phyloP scores from a whole-genome alignment of 2,888 invertebrate species.

The Dusona sp. region DNA sequence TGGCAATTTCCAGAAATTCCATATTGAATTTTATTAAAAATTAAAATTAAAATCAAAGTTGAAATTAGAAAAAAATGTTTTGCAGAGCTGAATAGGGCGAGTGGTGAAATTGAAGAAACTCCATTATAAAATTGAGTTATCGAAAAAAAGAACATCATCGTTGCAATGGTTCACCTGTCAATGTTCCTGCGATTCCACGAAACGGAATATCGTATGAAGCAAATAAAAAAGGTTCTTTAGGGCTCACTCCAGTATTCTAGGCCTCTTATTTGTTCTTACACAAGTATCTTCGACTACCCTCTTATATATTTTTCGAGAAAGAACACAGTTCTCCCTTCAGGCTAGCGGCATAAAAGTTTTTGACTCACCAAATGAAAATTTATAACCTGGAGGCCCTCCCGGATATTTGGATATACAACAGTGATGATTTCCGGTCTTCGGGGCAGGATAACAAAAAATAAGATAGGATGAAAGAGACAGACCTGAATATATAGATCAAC shows the following conservation, averaged over 20 bases:
- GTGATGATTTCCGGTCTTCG: slow-evolving; percentile 20
- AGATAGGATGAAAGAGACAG: slow-evolving; percentile 33
- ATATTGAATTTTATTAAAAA: no score
- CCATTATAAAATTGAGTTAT: background rate
- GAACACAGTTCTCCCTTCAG: slow-evolving; percentile 14
- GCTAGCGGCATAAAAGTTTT: slow-evolving; percentile 41
- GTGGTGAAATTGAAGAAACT: background rate
- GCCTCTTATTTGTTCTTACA: background rate
- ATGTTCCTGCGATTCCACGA: background rate
- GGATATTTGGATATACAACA: slow-evolving; percentile 52
- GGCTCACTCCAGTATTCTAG: background rate
- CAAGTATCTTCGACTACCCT: slow-evolving; percentile 16
- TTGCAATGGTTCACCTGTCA: background rate
- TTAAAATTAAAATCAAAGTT: no score
- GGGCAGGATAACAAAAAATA: slow-evolving; percentile 17
- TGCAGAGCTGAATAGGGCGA: background rate
- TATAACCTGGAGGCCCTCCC: slow-evolving; percentile 7
- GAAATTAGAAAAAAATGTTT: background rate
- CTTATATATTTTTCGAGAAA: background rate
- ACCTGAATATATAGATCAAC: slow-evolving; percentile 20
- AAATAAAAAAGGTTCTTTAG: background rate
- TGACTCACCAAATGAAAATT: slow-evolving; percentile 36
- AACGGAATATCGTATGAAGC: background rate
- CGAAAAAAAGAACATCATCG: background rate
- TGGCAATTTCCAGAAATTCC: no score